Evolutionary conservation across 2,888 invertebrate species (phyloP).

Genomic region (Acanthosoma haemorrhoidale): DNA sequence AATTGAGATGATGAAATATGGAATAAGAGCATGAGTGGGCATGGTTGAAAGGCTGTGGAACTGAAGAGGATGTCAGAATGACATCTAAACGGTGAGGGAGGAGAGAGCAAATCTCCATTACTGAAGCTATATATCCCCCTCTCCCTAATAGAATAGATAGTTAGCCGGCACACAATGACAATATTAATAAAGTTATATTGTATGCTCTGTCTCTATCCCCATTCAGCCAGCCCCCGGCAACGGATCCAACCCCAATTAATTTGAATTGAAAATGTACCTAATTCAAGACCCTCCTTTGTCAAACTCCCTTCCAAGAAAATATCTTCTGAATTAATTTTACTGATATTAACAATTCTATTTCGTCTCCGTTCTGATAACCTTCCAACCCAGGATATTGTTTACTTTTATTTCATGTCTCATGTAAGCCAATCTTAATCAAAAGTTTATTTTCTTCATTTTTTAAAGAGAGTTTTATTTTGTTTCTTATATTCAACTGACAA

Average conservation of each 20-base stretch:
- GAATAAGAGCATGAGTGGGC: too few species aligned
- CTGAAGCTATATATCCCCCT: conserved; percentile 16
- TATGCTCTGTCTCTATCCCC: conserved; percentile 29
- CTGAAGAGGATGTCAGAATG: too few species aligned
- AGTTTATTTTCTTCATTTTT: neutral
- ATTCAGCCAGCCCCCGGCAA: conserved; percentile 21
- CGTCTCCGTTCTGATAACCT: neutral
- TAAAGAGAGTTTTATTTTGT: too few species aligned
- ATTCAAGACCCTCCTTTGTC: conserved; percentile 25
- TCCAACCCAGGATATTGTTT: neutral
- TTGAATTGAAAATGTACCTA: conserved; percentile 27
- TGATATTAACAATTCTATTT: conserved; percentile 27
- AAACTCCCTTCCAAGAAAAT: conserved; percentile 21
- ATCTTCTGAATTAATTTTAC: conserved; percentile 29
- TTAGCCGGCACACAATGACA: conserved; percentile 33
- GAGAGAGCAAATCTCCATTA: conserved; percentile 1
- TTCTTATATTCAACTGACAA: too few species aligned
- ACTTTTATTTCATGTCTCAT: neutral
- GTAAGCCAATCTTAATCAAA: neutral
- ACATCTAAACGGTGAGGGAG: neutral
- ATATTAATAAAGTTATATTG: conserved; percentile 39
- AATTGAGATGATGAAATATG: too few species aligned
- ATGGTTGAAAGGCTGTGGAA: too few species aligned
- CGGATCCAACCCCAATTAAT: conserved; percentile 24
- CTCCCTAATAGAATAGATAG: conserved; percentile 25